Percentiles rank a stretch among this genome's conserved stretches.
These are phyloP conservation scores for Notiomystis cincta DNA, from an alignment of 2,113 vertebrate species.

Conservation along the genomic window DNA sequence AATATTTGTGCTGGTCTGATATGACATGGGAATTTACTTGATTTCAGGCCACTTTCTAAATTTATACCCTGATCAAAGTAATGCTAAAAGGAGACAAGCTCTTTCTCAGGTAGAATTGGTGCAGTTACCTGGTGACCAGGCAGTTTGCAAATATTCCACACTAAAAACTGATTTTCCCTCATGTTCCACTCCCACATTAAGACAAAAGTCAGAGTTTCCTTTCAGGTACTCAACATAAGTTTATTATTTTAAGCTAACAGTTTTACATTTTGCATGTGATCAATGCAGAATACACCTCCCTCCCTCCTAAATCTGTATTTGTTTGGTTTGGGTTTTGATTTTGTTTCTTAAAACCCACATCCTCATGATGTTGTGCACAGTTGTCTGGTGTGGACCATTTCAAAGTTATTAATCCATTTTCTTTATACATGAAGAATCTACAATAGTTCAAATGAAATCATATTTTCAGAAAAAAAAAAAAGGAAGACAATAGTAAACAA, in stretches of 20 bases:
- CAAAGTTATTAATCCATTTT: background rate
- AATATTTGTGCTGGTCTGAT: background rate
- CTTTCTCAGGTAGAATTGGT: background rate
- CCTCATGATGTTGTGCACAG: background rate
- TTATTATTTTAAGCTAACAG: background rate
- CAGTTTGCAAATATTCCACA: background rate
- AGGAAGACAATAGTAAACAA: background rate
- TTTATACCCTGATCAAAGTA: background rate
- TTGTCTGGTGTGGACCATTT: background rate
- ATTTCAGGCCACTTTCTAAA: background rate
- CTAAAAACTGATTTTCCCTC: background rate
- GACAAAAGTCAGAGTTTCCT: background rate
- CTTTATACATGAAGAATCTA: background rate
- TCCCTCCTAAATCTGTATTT: background rate
- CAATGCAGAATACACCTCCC: background rate
- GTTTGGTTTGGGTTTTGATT: background rate
- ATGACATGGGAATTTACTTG: fast-evolving
- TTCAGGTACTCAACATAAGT: background rate
- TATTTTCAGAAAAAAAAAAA: background rate
- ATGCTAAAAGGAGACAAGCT: background rate
- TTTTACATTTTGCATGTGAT: background rate
- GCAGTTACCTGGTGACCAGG: background rate
- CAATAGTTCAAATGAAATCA: background rate
- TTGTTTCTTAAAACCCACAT: background rate
- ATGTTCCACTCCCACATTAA: background rate